Percentiles rank a stretch among this genome's conserved stretches.
Conservation (phyloP, 2,888 invertebrate genomes). For the Linnaemya tessellans region DNA sequence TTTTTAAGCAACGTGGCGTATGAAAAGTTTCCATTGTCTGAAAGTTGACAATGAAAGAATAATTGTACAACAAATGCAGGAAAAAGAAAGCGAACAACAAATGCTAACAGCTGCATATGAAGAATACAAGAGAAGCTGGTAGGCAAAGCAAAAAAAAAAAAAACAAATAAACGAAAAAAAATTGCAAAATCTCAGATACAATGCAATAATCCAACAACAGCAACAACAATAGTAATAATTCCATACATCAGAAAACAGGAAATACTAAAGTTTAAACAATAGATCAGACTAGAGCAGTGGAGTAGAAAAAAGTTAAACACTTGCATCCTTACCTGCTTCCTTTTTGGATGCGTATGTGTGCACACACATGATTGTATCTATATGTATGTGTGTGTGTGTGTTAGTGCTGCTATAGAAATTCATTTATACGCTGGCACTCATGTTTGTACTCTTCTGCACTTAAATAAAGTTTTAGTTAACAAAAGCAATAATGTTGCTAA, state of each 20-base stretch:
- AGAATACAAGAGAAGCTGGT: constrained; percentile 10
- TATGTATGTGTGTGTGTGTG: neutral
- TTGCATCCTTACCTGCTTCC: constrained; percentile 61
- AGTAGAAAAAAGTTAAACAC: constrained; percentile 71
- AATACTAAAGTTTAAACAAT: constrained; percentile 68
- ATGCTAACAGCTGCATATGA: constrained; percentile 57
- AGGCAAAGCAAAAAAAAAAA: constrained; percentile 22
- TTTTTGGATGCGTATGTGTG: constrained; percentile 4
- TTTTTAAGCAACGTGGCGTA: constrained; percentile 56
- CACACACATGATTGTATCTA: constrained; percentile 1
- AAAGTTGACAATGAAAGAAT: constrained; percentile 70
- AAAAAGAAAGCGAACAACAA: constrained; percentile 5
- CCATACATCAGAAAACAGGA: constrained; percentile 64
- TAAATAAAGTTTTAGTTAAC: constrained; percentile 62
- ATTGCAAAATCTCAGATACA: constrained; percentile 44
- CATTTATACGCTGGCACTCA: constrained; percentile 57
- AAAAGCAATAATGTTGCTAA: constrained; percentile 31
- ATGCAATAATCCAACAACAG: constrained; percentile 40
- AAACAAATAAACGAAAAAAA: neutral
- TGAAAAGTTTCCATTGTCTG: constrained; percentile 63
- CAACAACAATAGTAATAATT: constrained; percentile 48
- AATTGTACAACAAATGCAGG: constrained; percentile 38
- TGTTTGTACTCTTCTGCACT: constrained; percentile 42
- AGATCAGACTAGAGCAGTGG: constrained; percentile 63
- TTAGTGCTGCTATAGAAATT: constrained; percentile 52